These are phyloP conservation scores for Drosophila nikananu DNA, from an alignment of 1,140 invertebrate species.

Conservation along the genomic window DNA sequence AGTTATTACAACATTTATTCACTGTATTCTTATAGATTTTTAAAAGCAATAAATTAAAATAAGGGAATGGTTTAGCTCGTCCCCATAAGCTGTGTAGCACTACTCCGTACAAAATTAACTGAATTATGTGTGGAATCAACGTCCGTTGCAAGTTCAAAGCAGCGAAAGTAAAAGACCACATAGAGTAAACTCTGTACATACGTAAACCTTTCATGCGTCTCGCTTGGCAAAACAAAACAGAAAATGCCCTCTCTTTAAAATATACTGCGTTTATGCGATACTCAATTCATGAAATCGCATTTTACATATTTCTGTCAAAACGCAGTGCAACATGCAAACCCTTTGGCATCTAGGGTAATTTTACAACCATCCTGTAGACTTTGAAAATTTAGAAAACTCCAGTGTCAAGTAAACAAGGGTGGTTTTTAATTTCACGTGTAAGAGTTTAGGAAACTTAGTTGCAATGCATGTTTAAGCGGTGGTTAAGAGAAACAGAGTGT, in stretches of 20 bases:
- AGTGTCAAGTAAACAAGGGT: not conserved
- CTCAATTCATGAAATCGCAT: not conserved
- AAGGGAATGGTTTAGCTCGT: not conserved
- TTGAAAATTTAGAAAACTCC: no score
- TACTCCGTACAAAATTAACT: constrained; percentile 17
- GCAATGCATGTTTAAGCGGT: not conserved
- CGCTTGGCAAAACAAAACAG: constrained; percentile 48
- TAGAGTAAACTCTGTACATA: constrained; percentile 8
- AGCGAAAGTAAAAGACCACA: constrained; percentile 36
- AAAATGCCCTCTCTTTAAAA: constrained; percentile 20
- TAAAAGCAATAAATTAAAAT: not conserved
- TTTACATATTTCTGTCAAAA: not conserved
- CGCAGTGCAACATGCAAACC: not conserved
- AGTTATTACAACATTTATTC: constrained; percentile 13
- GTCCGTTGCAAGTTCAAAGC: constrained; percentile 40
- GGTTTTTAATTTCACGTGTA: not conserved
- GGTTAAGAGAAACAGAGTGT: not conserved
- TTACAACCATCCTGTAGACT: not conserved
- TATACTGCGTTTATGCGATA: constrained; percentile 5
- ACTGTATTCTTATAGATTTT: not conserved
- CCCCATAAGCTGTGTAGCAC: not conserved
- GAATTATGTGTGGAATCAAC: constrained; percentile 13
- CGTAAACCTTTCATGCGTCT: constrained; percentile 21
- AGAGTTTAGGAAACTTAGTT: constrained; percentile 1
- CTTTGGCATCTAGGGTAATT: not conserved